Evolutionary conservation across 2,113 vertebrate genomes (phyloP).

Genomic region (Catharus minimus): DNA sequence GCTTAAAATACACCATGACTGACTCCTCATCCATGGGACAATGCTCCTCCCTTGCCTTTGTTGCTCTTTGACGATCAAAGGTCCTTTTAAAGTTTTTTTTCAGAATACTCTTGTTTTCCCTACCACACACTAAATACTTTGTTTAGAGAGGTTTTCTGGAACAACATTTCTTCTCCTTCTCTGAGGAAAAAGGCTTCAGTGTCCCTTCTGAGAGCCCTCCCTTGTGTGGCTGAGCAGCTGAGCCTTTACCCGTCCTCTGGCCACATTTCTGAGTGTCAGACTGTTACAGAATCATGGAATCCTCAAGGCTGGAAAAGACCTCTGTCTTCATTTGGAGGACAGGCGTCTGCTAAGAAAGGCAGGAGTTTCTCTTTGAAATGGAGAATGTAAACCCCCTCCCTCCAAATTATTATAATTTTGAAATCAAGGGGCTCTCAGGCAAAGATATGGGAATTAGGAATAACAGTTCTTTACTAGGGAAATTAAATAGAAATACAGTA

Average conservation of each 20-base stretch:
- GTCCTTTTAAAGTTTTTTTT: background rate
- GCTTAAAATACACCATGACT: conserved; percentile 24
- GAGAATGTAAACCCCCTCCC: too few relatives aligned
- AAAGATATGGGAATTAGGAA: too few relatives aligned
- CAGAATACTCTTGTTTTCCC: background rate
- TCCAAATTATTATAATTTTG: too few relatives aligned
- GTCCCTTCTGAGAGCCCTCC: background rate
- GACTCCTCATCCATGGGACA: background rate
- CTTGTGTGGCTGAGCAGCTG: background rate
- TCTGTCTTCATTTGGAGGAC: too few relatives aligned
- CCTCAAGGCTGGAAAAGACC: background rate
- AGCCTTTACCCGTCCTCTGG: background rate
- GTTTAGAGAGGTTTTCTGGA: background rate
- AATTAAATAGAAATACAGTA: too few relatives aligned
- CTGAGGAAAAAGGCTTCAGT: background rate
- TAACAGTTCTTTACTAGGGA: too few relatives aligned
- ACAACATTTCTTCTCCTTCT: background rate
- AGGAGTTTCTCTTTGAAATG: too few relatives aligned
- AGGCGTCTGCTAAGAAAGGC: too few relatives aligned
- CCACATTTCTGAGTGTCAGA: background rate
- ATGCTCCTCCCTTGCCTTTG: background rate
- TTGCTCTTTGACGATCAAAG: conserved; percentile 16
- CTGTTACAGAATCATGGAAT: background rate
- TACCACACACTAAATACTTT: background rate
- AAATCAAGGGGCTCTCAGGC: too few relatives aligned